Evolutionary conservation across 2,113 vertebrate species (phyloP), one percentile per base, ranked within the genome.

Genomic region (Pterocles gutturalis): DNA sequence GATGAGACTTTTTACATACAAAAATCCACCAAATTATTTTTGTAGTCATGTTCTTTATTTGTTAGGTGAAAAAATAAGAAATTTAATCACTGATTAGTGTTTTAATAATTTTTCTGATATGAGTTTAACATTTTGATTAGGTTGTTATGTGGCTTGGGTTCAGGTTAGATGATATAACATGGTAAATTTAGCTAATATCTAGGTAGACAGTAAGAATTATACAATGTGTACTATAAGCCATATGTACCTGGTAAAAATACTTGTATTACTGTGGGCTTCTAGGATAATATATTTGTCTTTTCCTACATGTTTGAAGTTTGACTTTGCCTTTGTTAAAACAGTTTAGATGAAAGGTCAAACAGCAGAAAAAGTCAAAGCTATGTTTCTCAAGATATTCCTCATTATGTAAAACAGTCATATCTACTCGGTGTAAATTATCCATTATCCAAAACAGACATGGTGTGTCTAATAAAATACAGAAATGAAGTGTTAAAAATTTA

Each of bases 271-370:
- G 19, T n/a, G n/a, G 12, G 11, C 80, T 92, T 88, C 75, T n/a
- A 80, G 29, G 33, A 11, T 73, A 95, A 15, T 64, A 36, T 7
- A 31, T 75, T 84, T 77, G 8, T 33, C 24, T 89, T 89, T 85
- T 85, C 14, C 29, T 79, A 28, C 16, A 36, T 2, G 4, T 78
- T 55, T 81, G 55, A 95, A 55, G 12, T 54, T 77, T 83, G 57
- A 70, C 36, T 95, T 96, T 72, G 61, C 25, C 62, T 73, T 92
- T 89, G 19, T 79, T 69, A 61, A 89, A 73, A 61, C 21, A 16
- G 5, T 69, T 96, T 89, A 75, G 43, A 78, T 41, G 82, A 94
- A 92, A 91, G 43, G 41, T 81, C 72, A 90, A 84, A 91, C 13
- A 67, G 51, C 24, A 96, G 66, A 87, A 90, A 79, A 70, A 83